Evolutionary conservation across 2,888 invertebrate genomes (phyloP).

Genomic region (Sturmia bella): DNA sequence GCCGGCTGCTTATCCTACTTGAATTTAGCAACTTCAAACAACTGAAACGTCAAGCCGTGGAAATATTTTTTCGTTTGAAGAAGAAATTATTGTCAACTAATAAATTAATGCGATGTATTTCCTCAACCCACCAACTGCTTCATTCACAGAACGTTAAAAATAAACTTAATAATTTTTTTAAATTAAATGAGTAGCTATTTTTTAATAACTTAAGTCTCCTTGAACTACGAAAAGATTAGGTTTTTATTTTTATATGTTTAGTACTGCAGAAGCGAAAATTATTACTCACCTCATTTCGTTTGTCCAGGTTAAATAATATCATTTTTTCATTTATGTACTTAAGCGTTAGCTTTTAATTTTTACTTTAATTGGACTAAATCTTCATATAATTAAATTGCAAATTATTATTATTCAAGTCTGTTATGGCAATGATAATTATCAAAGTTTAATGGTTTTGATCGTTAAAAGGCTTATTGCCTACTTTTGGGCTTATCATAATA

Average conservation of each 20-base stretch:
- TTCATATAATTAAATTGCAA: conserved; percentile 43
- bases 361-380: conserved; percentile 47
- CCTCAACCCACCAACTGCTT: too few species aligned
- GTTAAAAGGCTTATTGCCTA: conserved; percentile 25
- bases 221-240: too few species aligned
- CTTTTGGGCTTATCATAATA: conserved; percentile 37
- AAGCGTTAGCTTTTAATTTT: conserved; percentile 37
- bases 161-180: neutral
- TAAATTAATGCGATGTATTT: too few species aligned
- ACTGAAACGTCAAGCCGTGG: too few species aligned
- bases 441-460: conserved; percentile 30
- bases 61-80: too few species aligned
- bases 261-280: neutral
- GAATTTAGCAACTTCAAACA: too few species aligned
- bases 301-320: neutral
- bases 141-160: too few species aligned
- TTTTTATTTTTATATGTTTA: neutral
- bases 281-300: neutral
- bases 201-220: too few species aligned
- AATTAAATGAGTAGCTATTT: neutral
- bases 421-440: conserved; percentile 31
- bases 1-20: too few species aligned
- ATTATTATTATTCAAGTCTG: conserved; percentile 36
- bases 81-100: too few species aligned
- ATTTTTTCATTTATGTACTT: neutral